These are phyloP conservation scores for Hofmannophila pseudospretella DNA, from an alignment of 2,888 invertebrate species.

Conservation along the genomic window DNA sequence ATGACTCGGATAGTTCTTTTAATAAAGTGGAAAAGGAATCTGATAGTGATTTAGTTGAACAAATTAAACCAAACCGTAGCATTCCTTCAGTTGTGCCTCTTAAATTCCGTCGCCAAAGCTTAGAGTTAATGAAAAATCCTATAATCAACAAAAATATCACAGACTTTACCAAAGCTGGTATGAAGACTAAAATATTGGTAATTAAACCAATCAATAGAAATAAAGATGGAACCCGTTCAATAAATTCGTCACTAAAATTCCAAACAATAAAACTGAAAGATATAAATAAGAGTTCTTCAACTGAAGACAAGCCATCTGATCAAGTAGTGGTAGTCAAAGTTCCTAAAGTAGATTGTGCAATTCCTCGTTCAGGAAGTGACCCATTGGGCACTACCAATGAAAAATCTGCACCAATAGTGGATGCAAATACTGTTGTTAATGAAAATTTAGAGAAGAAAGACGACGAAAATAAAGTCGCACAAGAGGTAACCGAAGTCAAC, in stretches of 20 bases:
- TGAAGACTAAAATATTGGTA: conserved; percentile 69
- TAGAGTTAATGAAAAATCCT: conserved; percentile 65
- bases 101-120: conserved; percentile 55
- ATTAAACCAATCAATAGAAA: conserved; percentile 66
- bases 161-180: conserved; percentile 62
- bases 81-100: conserved; percentile 49
- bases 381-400: conserved; percentile 14
- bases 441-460: conserved; percentile 7
- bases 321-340: conserved; percentile 64
- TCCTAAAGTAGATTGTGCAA: conserved; percentile 52
- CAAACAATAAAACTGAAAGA: conserved; percentile 85
- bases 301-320: conserved; percentile 47
- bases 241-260: conserved; percentile 52
- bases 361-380: conserved; percentile 28
- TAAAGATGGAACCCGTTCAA: conserved; percentile 41
- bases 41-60: conserved; percentile 13
- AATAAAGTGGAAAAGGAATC: too few relatives aligned
- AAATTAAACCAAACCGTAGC: conserved; percentile 27
- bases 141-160: conserved; percentile 61
- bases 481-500: background rate
- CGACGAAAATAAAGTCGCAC: conserved; percentile 1
- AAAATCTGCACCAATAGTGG: conserved; percentile 5
- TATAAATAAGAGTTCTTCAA: conserved; percentile 38
- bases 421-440: conserved; percentile 10
- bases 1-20: too few relatives aligned